A percentile compares a stretch with the other conserved stretches of the same genome.
These are phyloP conservation scores for Pseudomyrmex gracilis DNA, from an alignment of 1,140 invertebrate species.

Conservation along the genomic window DNA sequence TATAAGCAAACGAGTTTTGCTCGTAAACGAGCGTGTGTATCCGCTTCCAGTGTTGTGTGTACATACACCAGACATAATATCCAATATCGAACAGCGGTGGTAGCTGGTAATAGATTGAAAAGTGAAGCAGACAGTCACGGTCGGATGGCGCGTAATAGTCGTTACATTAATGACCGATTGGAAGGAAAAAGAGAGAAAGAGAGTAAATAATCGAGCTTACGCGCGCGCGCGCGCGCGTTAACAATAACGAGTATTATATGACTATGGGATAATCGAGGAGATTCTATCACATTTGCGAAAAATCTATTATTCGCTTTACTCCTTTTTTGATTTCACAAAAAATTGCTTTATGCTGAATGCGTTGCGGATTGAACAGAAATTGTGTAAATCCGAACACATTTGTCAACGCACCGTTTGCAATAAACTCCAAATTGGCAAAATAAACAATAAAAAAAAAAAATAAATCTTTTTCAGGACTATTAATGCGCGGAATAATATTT, in stretches of 20 bases:
- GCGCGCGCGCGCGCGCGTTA: neutral
- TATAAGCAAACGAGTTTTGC: constrained; percentile 37
- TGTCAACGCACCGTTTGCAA: neutral
- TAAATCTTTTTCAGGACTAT: neutral
- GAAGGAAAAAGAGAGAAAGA: constrained; percentile 1
- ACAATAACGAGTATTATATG: constrained; percentile 54
- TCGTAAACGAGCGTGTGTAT: constrained; percentile 41
- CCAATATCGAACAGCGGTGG: constrained; percentile 59
- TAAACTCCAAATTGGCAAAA: neutral
- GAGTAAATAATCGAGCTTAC: constrained; percentile 60
- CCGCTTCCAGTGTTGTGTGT: neutral
- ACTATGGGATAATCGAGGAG: constrained; percentile 17
- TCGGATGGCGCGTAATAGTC: constrained; percentile 61
- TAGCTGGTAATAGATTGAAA: constrained; percentile 64
- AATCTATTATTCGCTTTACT: constrained; percentile 7
- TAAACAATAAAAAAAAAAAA: neutral
- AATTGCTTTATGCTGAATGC: neutral
- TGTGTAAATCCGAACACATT: neutral
- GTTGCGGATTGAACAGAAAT: constrained; percentile 10
- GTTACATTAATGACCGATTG: constrained; percentile 69
- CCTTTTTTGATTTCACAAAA: neutral
- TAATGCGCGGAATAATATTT: neutral
- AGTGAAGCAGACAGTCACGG: constrained; percentile 61
- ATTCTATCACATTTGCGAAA: neutral
- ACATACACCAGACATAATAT: constrained; percentile 45